phyloP scores from a whole-genome alignment of 2,797 vertebrate species.

The Epinephelus awoara region DNA sequence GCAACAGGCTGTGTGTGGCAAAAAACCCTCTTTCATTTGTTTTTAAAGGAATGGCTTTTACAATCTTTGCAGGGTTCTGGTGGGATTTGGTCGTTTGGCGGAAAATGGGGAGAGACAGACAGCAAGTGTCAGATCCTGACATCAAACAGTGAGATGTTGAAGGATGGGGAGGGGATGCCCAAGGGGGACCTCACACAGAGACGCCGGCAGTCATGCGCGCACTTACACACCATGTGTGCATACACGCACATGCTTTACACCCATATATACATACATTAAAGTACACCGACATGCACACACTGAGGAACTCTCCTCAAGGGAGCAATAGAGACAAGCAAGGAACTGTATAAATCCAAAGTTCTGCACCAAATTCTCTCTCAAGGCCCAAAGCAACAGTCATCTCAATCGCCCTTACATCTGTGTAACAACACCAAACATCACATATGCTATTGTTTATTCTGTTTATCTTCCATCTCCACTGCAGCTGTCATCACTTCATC shows the following conservation, averaged over 20 bases:
- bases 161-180: constrained; percentile 47
- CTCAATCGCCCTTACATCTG: constrained; percentile 18
- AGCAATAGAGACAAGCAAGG: constrained; percentile 10
- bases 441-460: constrained; percentile 15
- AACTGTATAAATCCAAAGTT: constrained; percentile 26
- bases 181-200: constrained; percentile 44
- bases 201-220: constrained; percentile 8
- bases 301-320: background rate
- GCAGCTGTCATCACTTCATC: constrained; percentile 14
- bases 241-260: background rate
- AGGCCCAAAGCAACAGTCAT: constrained; percentile 13
- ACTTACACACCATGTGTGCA: background rate
- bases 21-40: constrained; percentile 28
- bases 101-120: constrained; percentile 55
- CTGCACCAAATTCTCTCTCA: constrained; percentile 26
- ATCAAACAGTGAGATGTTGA: constrained; percentile 68
- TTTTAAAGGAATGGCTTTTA: constrained; percentile 57
- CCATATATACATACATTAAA: constrained; percentile 9
- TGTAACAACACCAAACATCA: constrained; percentile 7
- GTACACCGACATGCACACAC: background rate
- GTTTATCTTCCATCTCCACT: constrained; percentile 14
- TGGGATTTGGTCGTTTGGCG: constrained; percentile 65
- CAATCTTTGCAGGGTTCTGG: constrained; percentile 39
- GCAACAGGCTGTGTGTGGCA: constrained; percentile 14
- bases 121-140: constrained; percentile 69